Conservation (phyloP, 1,140 invertebrate species). For the Mya arenaria region DNA sequence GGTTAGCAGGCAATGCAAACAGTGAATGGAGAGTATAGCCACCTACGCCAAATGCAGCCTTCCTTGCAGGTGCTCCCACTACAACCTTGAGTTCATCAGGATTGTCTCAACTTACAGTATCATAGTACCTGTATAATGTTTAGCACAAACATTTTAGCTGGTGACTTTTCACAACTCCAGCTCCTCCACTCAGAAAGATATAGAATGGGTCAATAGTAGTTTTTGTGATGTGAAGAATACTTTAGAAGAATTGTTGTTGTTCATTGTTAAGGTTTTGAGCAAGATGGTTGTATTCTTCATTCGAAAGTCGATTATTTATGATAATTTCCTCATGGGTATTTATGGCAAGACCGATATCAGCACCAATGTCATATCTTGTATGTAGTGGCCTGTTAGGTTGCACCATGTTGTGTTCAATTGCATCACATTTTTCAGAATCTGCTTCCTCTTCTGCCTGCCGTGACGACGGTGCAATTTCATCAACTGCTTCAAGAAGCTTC, state of each 20-base stretch:
- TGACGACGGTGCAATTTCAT: not conserved
- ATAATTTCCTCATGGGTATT: not conserved
- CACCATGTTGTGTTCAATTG: not conserved
- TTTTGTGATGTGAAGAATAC: not conserved
- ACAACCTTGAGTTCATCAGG: conserved; percentile 22
- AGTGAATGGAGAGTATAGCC: not conserved
- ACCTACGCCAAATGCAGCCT: not conserved
- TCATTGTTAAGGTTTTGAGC: not conserved
- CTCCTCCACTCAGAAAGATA: not conserved
- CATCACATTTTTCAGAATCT: not conserved
- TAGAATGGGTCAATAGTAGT: not conserved
- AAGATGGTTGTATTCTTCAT: not conserved
- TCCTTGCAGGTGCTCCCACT: not conserved
- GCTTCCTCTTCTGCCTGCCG: not conserved
- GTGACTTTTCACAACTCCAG: not conserved
- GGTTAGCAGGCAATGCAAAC: not conserved
- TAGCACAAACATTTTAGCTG: conserved; percentile 13
- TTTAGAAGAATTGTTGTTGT: not conserved
- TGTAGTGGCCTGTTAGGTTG: not conserved
- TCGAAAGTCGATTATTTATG: not conserved
- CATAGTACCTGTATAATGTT: not conserved
- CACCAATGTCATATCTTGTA: conserved; percentile 2
- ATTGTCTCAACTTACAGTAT: not conserved
- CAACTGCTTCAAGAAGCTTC: not conserved
- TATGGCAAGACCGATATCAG: not conserved